Base-by-base conservation (phyloP, 2,888 invertebrate species). In the Hyalella azteca region DNA sequence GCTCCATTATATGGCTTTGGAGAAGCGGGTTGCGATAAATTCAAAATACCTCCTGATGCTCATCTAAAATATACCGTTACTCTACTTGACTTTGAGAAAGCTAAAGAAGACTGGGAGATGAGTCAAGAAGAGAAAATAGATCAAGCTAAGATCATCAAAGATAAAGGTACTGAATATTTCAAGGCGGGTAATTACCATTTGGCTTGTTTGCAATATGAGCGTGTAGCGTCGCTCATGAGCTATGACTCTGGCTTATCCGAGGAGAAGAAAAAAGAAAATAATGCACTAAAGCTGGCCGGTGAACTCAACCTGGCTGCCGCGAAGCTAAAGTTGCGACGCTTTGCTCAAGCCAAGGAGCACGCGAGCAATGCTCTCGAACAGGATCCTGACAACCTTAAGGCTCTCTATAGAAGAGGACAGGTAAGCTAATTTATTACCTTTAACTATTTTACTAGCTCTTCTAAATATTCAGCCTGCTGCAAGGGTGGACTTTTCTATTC, bases 101-200 rank as follows among this genome's bases (percentile, higher is more conserved):
- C 91, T 0, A 93, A 93, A 85, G 94, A 95, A 85, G 88, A 90
- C 73, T 98, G 97, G 96, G 91, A 93, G 60, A 90, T 98, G 90
- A 93, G 94, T 82, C 90, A 90, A 0, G 88, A 90, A 0, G 95
- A 97, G 88, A 94, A 94, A 87, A 85, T 98, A 7, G 93, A 93
- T 80, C 94, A 94, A 87, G 92, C 94, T 0, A 92, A 93, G 87
- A 89, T 93, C 19, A 93, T 92, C 84, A 98, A 98, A 88, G 93
- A 94, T 83, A 96, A 95, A 87, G 98, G 97, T 73, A 97, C 96
- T 0, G 91, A 91, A 75, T 97, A 95, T 87, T 96, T 96, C 87
- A 96, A 95, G 88, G 90, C 90, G 0, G 92, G 90, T 81, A 95
- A 96, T 87, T 93, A 91, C 86, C 88, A 89, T 79, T 86, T 95